Base-by-base conservation (phyloP, 2,888 invertebrate genomes). In the Orchesellides sinensis region DNA sequence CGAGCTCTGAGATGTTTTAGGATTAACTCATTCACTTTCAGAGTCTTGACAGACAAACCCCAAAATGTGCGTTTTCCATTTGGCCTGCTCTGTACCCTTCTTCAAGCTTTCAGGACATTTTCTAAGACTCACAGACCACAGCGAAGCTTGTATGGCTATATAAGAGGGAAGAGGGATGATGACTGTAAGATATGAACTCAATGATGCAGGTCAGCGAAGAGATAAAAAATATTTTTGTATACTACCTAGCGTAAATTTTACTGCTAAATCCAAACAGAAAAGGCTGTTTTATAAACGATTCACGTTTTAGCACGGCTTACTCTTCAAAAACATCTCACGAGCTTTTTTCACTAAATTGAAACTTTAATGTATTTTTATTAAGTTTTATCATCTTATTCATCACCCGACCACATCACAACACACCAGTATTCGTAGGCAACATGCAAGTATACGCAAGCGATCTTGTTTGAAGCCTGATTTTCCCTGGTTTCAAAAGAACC, bases 191-290 rank as follows among this genome's bases (percentile, higher is more conserved):
- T n/a, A 23, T 56, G 29, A 56, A 19, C 32, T 75, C 66, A 75
- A 66, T 75, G 75, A 65, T 75, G 75, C 75, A 75, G 75, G 75
- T 75, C 66, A 66, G 56, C 66, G 27, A 74, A 29, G 27, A 27
- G 21, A 17, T 49, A 49, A 49, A n/a, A 49, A 17, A n/a, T 49
- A 8, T 49, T 17, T n/a, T n/a, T n/a, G n/a, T n/a, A n/a, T n/a
- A n/a, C n/a, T n/a, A n/a, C n/a, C n/a, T n/a, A n/a, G n/a, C n/a
- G n/a, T n/a, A n/a, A n/a, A n/a, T n/a, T n/a, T n/a, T n/a, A n/a
- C n/a, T n/a, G n/a, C n/a, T n/a, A n/a, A n/a, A n/a, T n/a, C n/a
- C n/a, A n/a, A n/a, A n/a, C n/a, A n/a, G n/a, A n/a, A n/a, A n/a
- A 49, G 49, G 19, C 14, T 10, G 40, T 40, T 40, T 10, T 14